Conservation (phyloP, 2,797 vertebrate genomes). For the Schizopygopsis malacanthus region DNA sequence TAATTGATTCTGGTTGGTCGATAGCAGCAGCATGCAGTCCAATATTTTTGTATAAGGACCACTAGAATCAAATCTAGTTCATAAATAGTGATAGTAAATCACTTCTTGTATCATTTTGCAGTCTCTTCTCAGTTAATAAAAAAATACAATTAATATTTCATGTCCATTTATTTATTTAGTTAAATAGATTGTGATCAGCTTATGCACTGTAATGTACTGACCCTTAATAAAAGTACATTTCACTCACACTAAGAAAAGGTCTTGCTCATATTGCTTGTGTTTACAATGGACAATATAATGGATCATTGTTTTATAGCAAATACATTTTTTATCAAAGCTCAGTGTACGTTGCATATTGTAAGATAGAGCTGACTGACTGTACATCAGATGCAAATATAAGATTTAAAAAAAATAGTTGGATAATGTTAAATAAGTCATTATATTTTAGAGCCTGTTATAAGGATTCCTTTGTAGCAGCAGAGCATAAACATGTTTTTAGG, state of each 20-base stretch:
- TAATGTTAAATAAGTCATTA: constrained; percentile 26
- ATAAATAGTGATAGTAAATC: background rate
- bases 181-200: background rate
- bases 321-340: background rate
- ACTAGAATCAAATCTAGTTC: background rate
- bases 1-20: constrained; percentile 8
- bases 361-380: background rate
- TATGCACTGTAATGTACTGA: background rate
- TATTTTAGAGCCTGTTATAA: constrained; percentile 18
- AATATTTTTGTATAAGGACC: background rate
- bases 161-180: background rate
- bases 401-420: background rate
- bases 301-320: background rate
- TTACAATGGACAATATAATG: background rate
- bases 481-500: constrained; percentile 58
- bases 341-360: background rate
- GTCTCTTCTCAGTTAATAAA: background rate
- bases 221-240: background rate
- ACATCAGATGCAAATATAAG: background rate
- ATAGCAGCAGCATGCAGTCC: background rate
- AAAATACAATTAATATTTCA: background rate
- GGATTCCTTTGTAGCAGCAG: constrained; percentile 47
- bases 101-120: background rate
- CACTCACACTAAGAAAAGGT: background rate
- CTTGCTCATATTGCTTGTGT: background rate